phyloP scores from a whole-genome alignment of 2,113 vertebrate genomes.

The Ameiurus melas region DNA sequence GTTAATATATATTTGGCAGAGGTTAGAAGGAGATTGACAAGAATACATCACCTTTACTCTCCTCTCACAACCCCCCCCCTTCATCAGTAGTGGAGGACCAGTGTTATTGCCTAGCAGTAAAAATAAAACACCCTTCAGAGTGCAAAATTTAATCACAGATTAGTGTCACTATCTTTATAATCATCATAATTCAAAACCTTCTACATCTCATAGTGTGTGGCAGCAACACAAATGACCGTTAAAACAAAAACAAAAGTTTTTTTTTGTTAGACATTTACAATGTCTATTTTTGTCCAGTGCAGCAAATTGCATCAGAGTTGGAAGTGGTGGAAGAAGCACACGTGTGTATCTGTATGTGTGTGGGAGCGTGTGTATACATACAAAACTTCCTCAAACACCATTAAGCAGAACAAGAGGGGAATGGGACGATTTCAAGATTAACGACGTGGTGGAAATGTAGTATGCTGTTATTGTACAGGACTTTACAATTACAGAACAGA shows the following conservation, averaged over 20 bases:
- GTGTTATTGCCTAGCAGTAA: constrained; percentile 46
- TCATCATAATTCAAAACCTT: constrained; percentile 12
- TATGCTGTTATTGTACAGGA: constrained; percentile 57
- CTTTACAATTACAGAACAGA: constrained; percentile 50
- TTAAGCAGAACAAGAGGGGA: constrained; percentile 34
- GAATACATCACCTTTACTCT: constrained; percentile 9
- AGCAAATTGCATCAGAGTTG: constrained; percentile 27
- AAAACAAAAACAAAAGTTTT: not conserved
- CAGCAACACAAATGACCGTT: constrained; percentile 25
- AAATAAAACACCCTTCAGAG: constrained; percentile 38
- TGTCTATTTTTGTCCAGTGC: not conserved
- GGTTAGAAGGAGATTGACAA: not conserved
- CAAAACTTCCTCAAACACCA: constrained; percentile 45
- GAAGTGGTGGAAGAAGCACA: not conserved
- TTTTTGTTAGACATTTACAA: constrained; percentile 10
- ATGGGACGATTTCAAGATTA: constrained; percentile 45
- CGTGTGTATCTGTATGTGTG: not conserved
- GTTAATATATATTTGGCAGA: constrained; percentile 41
- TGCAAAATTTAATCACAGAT: constrained; percentile 46
- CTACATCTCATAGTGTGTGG: not conserved
- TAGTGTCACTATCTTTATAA: constrained; percentile 23
- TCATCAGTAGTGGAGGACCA: constrained; percentile 47
- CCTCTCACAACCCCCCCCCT: not conserved
- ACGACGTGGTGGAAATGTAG: constrained; percentile 40
- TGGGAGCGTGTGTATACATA: constrained; percentile 5